Evolutionary conservation across 2,888 invertebrate species (phyloP), one percentile per base, ranked within the genome.

Genomic region (Athrips mouffetella): DNA sequence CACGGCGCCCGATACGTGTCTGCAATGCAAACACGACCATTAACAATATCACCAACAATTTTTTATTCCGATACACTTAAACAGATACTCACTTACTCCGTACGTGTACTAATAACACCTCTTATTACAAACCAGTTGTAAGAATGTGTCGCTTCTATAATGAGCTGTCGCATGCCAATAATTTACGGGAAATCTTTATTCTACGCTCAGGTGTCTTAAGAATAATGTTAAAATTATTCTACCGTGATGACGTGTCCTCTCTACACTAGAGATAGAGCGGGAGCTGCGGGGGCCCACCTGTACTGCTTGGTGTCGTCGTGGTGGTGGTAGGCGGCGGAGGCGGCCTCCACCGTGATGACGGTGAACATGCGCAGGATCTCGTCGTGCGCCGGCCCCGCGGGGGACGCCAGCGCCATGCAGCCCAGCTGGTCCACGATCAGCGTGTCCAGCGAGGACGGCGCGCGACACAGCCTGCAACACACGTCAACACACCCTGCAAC

Each of bases 281-380:
- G 3, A 16, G 33, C 8, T 16, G 13, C 16, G 20, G 20, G 5
- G 35, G 6, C 57, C 52, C 40, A 85, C 85, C 86, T 73, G 53
- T 87, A 87, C 65, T 86, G 86, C 48, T 85, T 86, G 61, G 71
- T 70, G 48, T 85, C 85, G 45, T 84, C 84, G 0, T 85, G 80
- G 50, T 82, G 81, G 35, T 84, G 83, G 54, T 83, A 84, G 0
- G 80, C 72, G 1, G 94, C 91, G 54, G 94, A 95, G 53, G 97
- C 95, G 5, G 96, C 95, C 69, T 98, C 97, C 8, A 98, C 94
- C 0, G 97, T 97, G 65, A 98, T 97, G 76, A 96, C 95, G 0
- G 95, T 96, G 82, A 99, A 99, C 96, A 99, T 97, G 67, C 96
- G 93, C 98, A 99, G 98, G 54, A 99, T 97, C 75, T 97, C 97